These are phyloP conservation scores for Euura saliciscinereae DNA, from an alignment of 1,140 invertebrate species.

Conservation along the genomic window DNA sequence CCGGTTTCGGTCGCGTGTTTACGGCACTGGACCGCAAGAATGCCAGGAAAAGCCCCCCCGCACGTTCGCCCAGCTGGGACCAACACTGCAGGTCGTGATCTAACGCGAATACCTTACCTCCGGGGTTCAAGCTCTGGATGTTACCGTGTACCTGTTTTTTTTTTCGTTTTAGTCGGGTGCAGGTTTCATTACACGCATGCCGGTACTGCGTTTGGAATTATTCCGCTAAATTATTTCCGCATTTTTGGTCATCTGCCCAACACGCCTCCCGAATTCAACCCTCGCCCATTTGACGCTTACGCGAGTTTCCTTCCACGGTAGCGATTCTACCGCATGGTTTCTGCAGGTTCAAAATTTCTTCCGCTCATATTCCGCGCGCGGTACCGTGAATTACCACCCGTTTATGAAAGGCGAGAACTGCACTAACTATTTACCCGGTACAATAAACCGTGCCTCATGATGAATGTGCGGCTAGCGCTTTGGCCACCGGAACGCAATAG, in stretches of 20 bases:
- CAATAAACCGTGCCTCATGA: conserved; percentile 7
- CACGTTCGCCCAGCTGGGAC: neutral
- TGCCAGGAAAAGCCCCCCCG: neutral
- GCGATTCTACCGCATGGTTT: too few relatives aligned
- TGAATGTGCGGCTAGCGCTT: neutral
- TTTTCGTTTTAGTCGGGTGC: neutral
- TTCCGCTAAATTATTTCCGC: neutral
- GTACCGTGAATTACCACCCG: too few relatives aligned
- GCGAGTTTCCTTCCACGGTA: neutral
- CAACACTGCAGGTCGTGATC: too few relatives aligned
- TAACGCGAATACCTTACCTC: neutral
- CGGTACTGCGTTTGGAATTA: conserved; percentile 1
- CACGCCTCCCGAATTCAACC: neutral
- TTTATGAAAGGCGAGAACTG: neutral
- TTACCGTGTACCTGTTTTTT: neutral
- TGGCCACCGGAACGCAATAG: neutral
- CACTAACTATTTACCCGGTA: neutral
- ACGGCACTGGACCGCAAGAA: neutral
- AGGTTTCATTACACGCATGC: conserved; percentile 6
- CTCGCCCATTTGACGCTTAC: neutral
- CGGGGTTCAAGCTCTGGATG: neutral
- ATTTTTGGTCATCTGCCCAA: conserved; percentile 1
- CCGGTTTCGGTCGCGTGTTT: neutral
- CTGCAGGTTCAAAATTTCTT: too few relatives aligned
- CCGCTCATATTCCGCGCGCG: too few relatives aligned